phyloP scores from a whole-genome alignment of 1,140 invertebrate genomes.

The Drosophila bocqueti region DNA sequence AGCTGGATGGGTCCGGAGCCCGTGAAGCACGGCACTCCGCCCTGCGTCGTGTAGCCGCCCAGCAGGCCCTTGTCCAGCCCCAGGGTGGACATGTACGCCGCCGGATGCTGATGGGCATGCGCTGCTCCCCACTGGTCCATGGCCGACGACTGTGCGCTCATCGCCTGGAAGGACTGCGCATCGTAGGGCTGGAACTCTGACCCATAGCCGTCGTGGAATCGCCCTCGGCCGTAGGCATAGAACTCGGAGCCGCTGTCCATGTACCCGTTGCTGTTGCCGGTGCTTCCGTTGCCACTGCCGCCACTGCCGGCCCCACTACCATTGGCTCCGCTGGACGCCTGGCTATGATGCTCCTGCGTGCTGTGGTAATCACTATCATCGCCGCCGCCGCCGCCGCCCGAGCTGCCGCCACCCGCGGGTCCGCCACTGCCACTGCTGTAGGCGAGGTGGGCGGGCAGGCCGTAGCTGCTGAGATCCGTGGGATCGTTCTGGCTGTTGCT shows the following conservation, averaged over 20 bases:
- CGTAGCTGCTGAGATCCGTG: conserved; percentile 79
- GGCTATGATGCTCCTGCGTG: conserved; percentile 89
- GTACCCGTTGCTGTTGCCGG: conserved; percentile 69
- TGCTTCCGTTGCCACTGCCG: conserved; percentile 65
- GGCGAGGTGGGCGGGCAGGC: conserved; percentile 71
- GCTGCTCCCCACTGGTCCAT: conserved; percentile 86
- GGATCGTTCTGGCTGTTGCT: conserved; percentile 74
- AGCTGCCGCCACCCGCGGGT: conserved; percentile 44
- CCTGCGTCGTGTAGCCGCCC: conserved; percentile 79
- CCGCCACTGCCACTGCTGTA: conserved; percentile 53
- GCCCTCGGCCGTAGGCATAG: conserved; percentile 85
- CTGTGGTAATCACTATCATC: conserved; percentile 83
- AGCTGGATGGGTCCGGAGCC: conserved; percentile 97
- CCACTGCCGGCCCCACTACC: conserved; percentile 62
- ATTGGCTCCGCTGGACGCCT: conserved; percentile 85
- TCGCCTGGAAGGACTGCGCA: conserved; percentile 91
- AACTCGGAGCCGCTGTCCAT: conserved; percentile 91
- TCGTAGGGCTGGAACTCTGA: conserved; percentile 88
- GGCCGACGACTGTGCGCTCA: conserved; percentile 89
- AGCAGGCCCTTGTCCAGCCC: conserved; percentile 80
- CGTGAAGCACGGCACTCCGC: conserved; percentile 84
- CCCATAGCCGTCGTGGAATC: conserved; percentile 68
- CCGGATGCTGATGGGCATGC: conserved; percentile 85
- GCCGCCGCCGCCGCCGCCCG: conserved; percentile 34
- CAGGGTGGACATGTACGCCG: conserved; percentile 78